Evolutionary conservation across 2,113 vertebrate genomes (phyloP).

Genomic region (Lycocorax pyrrhopterus): DNA sequence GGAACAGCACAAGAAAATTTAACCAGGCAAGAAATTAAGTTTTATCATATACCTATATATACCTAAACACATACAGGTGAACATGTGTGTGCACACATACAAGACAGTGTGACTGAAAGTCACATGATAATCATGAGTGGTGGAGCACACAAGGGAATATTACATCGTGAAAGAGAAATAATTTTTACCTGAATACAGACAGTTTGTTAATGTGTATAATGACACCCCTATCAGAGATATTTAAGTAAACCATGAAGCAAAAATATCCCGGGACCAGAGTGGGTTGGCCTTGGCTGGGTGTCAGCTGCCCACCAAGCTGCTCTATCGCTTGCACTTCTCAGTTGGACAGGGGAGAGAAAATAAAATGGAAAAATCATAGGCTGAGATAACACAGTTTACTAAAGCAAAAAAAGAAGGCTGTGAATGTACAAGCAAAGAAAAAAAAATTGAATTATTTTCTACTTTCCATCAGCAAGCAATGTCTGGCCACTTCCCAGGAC

Average conservation of each 20-base stretch:
- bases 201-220: not conserved
- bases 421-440: not conserved
- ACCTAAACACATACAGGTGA: not conserved
- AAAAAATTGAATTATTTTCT: not conserved
- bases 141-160: not conserved
- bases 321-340: not conserved
- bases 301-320: not conserved
- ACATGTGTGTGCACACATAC: not conserved
- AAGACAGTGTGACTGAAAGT: not conserved
- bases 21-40: slow-evolving; percentile 4
- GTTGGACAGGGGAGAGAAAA: not conserved
- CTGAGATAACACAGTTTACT: not conserved
- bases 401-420: not conserved
- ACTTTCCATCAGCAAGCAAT: not conserved
- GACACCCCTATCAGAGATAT: not conserved
- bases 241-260: not conserved
- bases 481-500: not conserved
- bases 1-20: slow-evolving; percentile 58
- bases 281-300: not conserved
- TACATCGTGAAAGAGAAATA: not conserved
- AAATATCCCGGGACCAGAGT: not conserved
- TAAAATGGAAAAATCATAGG: not conserved
- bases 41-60: not conserved
- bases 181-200: not conserved
- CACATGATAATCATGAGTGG: not conserved